phyloP scores from a whole-genome alignment of 2,797 vertebrate genomes.

The Gambelia wislizenii region DNA sequence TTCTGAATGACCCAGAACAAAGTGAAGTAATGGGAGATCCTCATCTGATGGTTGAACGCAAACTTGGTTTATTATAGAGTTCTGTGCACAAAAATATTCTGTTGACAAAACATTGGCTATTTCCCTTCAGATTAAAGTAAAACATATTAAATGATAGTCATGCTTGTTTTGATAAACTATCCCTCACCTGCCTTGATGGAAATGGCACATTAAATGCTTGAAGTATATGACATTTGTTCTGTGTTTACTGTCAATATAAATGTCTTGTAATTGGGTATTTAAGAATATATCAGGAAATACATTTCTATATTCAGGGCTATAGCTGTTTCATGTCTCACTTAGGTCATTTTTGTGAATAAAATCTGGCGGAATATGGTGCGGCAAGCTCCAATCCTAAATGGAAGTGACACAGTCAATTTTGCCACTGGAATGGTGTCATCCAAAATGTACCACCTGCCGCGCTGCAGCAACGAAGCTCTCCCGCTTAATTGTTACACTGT shows the following conservation, averaged over 20 bases:
- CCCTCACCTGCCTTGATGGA: conserved; percentile 69
- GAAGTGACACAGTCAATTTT: no score
- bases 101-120: conserved; percentile 11
- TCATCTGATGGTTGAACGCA: conserved; percentile 93
- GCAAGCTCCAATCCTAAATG: no score
- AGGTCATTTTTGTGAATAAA: no score
- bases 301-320: conserved; percentile 66
- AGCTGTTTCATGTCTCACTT: conserved; percentile 57
- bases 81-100: conserved; percentile 37
- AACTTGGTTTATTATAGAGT: conserved; percentile 89
- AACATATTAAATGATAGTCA: conserved; percentile 63
- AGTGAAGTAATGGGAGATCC: conserved; percentile 95
- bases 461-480: no score
- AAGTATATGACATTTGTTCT: conserved; percentile 61
- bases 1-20: conserved; percentile 92
- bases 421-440: no score
- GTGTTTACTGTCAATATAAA: conserved; percentile 67
- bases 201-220: conserved; percentile 72
- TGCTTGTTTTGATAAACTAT: conserved; percentile 55
- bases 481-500: no score
- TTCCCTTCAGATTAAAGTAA: conserved; percentile 53
- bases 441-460: no score
- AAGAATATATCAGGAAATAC: conserved; percentile 39
- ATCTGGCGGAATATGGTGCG: no score
- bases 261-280: conserved; percentile 59